Percentiles rank a stretch among this genome's conserved stretches.
These are phyloP conservation scores for Heliocidaris erythrogramma DNA, from an alignment of 35 echinoderm and acorn worm genomes.

Conservation along the genomic window DNA sequence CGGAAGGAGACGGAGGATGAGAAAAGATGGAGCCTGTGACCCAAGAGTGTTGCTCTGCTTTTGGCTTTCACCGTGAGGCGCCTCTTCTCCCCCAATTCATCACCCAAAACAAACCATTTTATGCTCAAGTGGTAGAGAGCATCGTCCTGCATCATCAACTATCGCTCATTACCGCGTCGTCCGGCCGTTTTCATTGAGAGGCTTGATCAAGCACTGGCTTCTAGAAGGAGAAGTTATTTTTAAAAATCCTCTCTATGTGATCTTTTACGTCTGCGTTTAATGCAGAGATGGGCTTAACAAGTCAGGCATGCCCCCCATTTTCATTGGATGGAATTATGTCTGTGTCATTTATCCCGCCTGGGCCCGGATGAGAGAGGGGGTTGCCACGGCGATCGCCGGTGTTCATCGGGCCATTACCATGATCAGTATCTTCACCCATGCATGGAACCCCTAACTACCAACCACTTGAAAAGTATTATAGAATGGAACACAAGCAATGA, in stretches of 20 bases:
- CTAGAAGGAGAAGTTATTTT: not conserved
- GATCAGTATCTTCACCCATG: not conserved
- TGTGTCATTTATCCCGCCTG: slow-evolving; percentile 33
- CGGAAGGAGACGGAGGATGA: not conserved
- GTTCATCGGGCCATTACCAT: not conserved
- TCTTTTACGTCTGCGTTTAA: not conserved
- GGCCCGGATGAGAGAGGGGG: not conserved
- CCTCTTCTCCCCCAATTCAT: not conserved
- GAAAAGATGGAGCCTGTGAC: not conserved
- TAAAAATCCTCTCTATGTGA: not conserved
- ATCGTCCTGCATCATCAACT: not conserved
- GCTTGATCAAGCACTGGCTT: not conserved
- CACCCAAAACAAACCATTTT: slow-evolving; percentile 2
- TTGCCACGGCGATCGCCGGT: not conserved
- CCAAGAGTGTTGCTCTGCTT: not conserved
- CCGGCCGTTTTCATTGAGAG: not conserved
- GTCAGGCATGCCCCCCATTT: slow-evolving; percentile 17
- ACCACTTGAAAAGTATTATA: not conserved
- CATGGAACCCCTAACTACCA: not conserved
- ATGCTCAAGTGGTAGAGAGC: not conserved
- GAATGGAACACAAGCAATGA: not conserved
- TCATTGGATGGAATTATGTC: slow-evolving; percentile 41
- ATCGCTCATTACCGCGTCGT: not conserved
- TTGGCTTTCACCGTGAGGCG: not conserved
- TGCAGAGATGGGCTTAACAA: not conserved